Evolutionary conservation across 1,140 invertebrate species (phyloP).

Genomic region (Micrasema minimum): DNA sequence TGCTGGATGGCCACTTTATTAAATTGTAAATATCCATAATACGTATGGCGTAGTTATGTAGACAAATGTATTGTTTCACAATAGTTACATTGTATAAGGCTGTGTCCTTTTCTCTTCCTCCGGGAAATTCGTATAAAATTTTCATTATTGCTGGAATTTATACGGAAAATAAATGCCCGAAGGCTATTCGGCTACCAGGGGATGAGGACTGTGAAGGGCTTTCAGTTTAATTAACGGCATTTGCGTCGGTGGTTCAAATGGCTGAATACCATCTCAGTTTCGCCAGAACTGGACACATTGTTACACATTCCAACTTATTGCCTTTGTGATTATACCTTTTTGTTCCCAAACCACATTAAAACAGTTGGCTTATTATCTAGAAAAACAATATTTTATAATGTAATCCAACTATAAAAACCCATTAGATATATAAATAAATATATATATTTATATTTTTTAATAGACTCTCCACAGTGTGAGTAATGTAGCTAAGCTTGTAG

Average conservation of each 20-base stretch:
- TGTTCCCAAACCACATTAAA: background rate
- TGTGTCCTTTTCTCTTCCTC: conserved; percentile 27
- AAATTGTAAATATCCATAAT: too few relatives aligned
- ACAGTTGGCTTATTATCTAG: too few relatives aligned
- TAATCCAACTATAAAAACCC: too few relatives aligned
- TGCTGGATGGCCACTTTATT: too few relatives aligned
- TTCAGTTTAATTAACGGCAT: conserved; percentile 46
- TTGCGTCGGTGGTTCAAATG: conserved; percentile 44
- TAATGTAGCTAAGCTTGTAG: too few relatives aligned
- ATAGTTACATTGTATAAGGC: conserved; percentile 27
- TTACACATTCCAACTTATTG: conserved; percentile 35
- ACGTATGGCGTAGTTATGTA: background rate
- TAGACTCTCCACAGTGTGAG: too few relatives aligned
- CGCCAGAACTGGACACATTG: conserved; percentile 37
- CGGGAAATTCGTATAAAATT: conserved; percentile 38
- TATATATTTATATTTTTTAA: too few relatives aligned
- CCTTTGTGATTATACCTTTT: conserved; percentile 13
- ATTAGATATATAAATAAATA: too few relatives aligned
- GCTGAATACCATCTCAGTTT: conserved; percentile 24
- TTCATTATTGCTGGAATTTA: conserved; percentile 36
- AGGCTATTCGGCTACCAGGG: conserved; percentile 4
- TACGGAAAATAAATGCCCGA: conserved; percentile 32
- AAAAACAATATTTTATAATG: too few relatives aligned
- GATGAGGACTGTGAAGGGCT: conserved; percentile 17
- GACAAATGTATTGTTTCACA: conserved; percentile 22